Evolutionary conservation across 1,140 invertebrate genomes (phyloP), one percentile per base, ranked within the genome.

Genomic region (Pogonomyrmex californicus): DNA sequence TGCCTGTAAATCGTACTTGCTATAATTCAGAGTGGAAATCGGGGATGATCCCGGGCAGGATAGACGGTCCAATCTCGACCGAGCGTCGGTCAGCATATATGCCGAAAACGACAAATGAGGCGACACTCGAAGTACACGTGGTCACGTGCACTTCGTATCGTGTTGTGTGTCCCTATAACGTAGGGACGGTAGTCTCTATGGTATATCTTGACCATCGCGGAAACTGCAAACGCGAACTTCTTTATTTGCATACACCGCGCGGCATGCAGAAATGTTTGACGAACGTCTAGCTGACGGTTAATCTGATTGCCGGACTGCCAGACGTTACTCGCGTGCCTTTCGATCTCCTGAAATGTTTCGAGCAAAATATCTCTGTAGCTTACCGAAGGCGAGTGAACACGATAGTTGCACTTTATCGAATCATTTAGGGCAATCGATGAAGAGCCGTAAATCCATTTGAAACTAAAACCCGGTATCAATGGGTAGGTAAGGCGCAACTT

Each of bases 1-100:
- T 92, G 91, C 91, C 91, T 93, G 92, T 93, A 94, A 95, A 94
- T 95, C 93, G 91, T 86, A 93, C 91, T 92, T 90, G 90, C 89
- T 91, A 90, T 93, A 93, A 94, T 94, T 94, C 90, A 91, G 88
- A 92, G 88, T 78, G 78, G 87, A 88, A 89, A 91, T 90, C 81
- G 85, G 90, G 82, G 54, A 44, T 71, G 54, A 73, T 83, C 9
- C 41, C 54, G 54, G 33, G 12, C 41, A 76, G 76, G 63, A 49
- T 51, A 82, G 81, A 78, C 81, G 63, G 54, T 63, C 71, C 88
- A 89, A 90, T 90, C 85, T 75, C 88, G 85, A 75, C 58, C 78
- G 76, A 77, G 86, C 58, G 75, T 86, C 86, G 92, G 90, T 93
- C 92, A 93, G 92, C 91, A 90, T 75, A 89, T 75, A 89, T 86